Evolutionary conservation across 2,113 vertebrate species (phyloP).

Genomic region (Triplophysa siluroides): DNA sequence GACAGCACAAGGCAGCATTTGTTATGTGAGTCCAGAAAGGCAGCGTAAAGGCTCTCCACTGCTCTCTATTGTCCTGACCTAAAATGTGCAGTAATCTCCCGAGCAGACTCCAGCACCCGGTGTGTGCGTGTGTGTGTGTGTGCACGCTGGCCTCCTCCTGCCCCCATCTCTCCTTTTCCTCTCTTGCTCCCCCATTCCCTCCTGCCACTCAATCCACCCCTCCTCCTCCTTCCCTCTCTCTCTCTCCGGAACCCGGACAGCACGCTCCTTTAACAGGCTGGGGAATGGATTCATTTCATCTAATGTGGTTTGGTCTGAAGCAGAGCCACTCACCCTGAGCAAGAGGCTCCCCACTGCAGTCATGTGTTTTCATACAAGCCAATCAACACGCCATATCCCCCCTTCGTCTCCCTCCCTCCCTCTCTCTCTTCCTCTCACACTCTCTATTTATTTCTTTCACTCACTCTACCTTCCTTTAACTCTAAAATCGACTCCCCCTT

Average conservation of each 20-base stretch:
- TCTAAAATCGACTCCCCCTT: slow-evolving; percentile 17
- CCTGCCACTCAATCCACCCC: slow-evolving; percentile 61
- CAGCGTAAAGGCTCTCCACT: slow-evolving; percentile 52
- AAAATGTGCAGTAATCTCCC: slow-evolving; percentile 55
- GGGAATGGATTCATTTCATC: slow-evolving; percentile 81
- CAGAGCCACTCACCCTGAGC: slow-evolving; percentile 72
- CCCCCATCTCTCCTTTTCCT: slow-evolving; percentile 70
- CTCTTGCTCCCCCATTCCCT: slow-evolving; percentile 53
- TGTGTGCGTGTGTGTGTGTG: slow-evolving; percentile 51
- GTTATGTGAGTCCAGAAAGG: slow-evolving; percentile 45
- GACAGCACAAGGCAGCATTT: slow-evolving; percentile 45
- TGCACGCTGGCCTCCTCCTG: slow-evolving; percentile 58
- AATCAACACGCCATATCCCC: slow-evolving; percentile 61
- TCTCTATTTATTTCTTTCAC: slow-evolving; percentile 42
- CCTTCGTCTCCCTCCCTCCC: slow-evolving; percentile 49
- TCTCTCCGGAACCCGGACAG: slow-evolving; percentile 68
- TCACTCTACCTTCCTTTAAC: slow-evolving; percentile 49
- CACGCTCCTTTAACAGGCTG: slow-evolving; percentile 75
- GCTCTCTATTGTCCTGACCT: slow-evolving; percentile 54
- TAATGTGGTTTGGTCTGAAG: slow-evolving; percentile 81
- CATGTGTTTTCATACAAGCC: slow-evolving; percentile 63
- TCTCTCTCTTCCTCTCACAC: slow-evolving; percentile 23
- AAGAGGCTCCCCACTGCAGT: slow-evolving; percentile 57
- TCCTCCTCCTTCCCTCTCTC: slow-evolving; percentile 58
- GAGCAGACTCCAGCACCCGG: slow-evolving; percentile 64